Base-by-base conservation (phyloP, 2,797 vertebrate genomes). In the Cheirogaleus major region DNA sequence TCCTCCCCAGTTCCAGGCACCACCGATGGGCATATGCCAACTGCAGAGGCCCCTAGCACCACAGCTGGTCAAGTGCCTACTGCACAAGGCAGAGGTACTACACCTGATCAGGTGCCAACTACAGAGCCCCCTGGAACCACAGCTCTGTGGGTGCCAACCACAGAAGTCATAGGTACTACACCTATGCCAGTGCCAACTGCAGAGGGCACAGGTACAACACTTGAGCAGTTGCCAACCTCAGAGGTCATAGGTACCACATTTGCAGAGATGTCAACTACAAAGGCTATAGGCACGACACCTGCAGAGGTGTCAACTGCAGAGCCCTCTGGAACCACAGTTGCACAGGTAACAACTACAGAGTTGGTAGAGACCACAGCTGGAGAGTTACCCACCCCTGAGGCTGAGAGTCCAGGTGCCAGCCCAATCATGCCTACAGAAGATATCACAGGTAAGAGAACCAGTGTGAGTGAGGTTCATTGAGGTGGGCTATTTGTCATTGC, bases 1-100 rank as follows among this genome's bases (percentile, higher is more conserved):
- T 96, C 98, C 79, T 97, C 98, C 14, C 93, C 95, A 0, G 70
- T 96, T 32, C 98, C 98, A 11, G 73, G 90, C 14, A 1, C 97
- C 92, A 61, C 97, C 63, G 82, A 72, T 81, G 89, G 89, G 48
- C 11, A 80, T 17, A 45, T 57, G 48, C 50, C 98, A 35, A 98
- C 98, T 35, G 97, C 97, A 72, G 98, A 78, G 18, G 69, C n/a
- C 0, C 69, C 92, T 73, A 96, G 90, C 43, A 97, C 98, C 7
- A 96, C 91, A 78, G 95, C 89, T 55, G 97, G 86, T 6, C 98
- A 96, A 59, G 57, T 93, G 55, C 85, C 97, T 43, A 97, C 94
- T 72, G 30, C 81, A 82, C 75, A 80, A 15, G 63, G 93, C 17
- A 61, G 63, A 73, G 89, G 95, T 1, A 96, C 96, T 10, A 95